Evolutionary conservation across 2,888 invertebrate species (phyloP).

Genomic region (Argyra leucocephala): DNA sequence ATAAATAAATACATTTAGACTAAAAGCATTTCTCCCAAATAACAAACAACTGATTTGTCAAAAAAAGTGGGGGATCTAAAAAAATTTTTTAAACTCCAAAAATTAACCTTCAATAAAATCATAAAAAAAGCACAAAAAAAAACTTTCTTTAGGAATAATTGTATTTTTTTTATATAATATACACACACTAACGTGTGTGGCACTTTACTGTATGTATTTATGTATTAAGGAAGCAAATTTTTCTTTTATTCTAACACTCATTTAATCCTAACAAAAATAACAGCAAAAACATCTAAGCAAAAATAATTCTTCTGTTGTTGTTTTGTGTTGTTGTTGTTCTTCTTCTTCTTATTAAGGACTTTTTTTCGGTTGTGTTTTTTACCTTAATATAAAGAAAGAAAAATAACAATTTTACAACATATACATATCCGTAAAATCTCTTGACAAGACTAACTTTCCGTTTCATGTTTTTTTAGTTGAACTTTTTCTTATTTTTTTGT

Average conservation of each 20-base stretch:
- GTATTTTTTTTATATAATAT: too few species aligned
- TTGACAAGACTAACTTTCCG: conserved; percentile 1
- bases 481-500: not conserved
- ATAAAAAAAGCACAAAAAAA: too few species aligned
- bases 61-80: too few species aligned
- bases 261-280: not conserved
- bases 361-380: not conserved
- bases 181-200: too few species aligned
- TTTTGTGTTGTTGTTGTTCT: not conserved
- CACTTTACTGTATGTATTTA: too few species aligned
- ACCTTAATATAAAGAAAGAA: not conserved
- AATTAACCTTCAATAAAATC: too few species aligned
- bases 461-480: not conserved
- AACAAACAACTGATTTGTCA: too few species aligned
- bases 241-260: not conserved
- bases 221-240: too few species aligned
- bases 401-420: not conserved
- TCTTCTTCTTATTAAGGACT: not conserved
- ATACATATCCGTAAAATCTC: not conserved
- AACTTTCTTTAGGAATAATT: too few species aligned
- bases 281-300: not conserved
- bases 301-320: not conserved
- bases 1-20: too few species aligned
- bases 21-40: too few species aligned
- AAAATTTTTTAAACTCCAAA: too few species aligned